Percentiles rank a stretch among this genome's conserved stretches.
phyloP scores from a whole-genome alignment of 2,888 invertebrate genomes.

The Cyrtodaria siliqua region DNA sequence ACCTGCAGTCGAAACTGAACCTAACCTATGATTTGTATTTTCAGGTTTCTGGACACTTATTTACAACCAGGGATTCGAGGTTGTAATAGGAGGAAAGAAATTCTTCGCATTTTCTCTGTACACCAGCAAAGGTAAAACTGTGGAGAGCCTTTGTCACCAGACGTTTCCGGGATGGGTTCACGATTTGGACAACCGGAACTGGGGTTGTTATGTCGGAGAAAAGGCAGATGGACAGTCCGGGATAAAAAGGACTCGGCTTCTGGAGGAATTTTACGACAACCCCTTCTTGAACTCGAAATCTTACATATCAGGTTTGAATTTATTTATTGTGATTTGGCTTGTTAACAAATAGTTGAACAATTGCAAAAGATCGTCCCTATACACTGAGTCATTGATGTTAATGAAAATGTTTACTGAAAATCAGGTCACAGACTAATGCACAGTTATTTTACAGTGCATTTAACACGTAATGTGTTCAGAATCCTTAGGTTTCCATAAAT shows the following conservation, averaged over 20 bases:
- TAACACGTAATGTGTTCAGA: no score
- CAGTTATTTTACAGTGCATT: no score
- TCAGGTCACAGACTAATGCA: no score
- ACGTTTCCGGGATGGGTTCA: slow-evolving; percentile 87
- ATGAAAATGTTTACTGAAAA: no score
- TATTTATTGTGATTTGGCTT: no score
- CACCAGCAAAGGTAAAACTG: slow-evolving; percentile 69
- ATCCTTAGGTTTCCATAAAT: no score
- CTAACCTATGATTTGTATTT: no score
- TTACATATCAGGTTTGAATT: slow-evolving; percentile 9
- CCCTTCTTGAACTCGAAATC: slow-evolving; percentile 20
- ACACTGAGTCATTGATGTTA: no score
- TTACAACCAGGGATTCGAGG: slow-evolving; percentile 88
- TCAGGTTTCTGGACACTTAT: slow-evolving; percentile 87
- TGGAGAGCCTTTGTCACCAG: slow-evolving; percentile 85
- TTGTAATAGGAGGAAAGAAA: slow-evolving; percentile 85
- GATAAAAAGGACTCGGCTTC: neutral
- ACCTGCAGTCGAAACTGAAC: no score
- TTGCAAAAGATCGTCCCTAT: no score
- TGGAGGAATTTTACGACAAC: neutral
- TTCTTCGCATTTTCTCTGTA: slow-evolving; percentile 87
- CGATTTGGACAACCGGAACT: slow-evolving; percentile 85
- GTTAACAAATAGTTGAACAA: no score
- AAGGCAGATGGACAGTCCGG: slow-evolving; percentile 60
- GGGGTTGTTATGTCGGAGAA: slow-evolving; percentile 86